Base-by-base conservation (phyloP, 2,888 invertebrate genomes). In the Pantelozetes paolii region DNA sequence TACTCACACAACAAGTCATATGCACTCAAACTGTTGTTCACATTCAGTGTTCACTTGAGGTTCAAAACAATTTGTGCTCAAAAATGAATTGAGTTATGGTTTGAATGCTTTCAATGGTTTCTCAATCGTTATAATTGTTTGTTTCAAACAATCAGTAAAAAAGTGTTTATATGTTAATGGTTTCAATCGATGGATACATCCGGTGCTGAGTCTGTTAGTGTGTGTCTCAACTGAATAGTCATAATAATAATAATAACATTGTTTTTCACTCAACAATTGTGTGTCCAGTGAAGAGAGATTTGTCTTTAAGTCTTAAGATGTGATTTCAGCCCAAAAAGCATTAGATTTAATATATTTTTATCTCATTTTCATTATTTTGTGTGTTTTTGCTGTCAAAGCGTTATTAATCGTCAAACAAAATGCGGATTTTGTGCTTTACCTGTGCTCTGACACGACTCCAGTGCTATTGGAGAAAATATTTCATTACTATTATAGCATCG, bases 391-490 rank as follows among this genome's bases (percentile, higher is more conserved):
- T 64, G 64, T 40, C 36, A 64, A 64, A 64, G 36, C 64, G 20
- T 36, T 64, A 64, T 40, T 64, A 64, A 64, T 64, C 64, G 64
- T n/a, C 36, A 18, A 64, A 64, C 36, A 64, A 64, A 40, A 69
- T 69, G 69, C 42, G 69, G 69, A 69, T 69, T 69, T 42, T 69
- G 69, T 69, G 69, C 26, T 69, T 45, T 69, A 26, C 45, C 20
- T 69, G 69, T 45, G 69, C 64, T 64, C 62, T 64, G 23, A 69
- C 69, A 69, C 40, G 3, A n/a, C 36, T 42, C 36, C 69, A 69
- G 69, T 69, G 45, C 42, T 69, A 13, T 42, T 42, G 28, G 26
- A 32, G 45, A 45, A 69, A 11, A 69, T 20, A 40, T 69, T 69
- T 69, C 15, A 69, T 69, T 69, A 69, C 69, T 42, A 45, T 69